Evolutionary conservation across 2,113 vertebrate species (phyloP).

Genomic region (Nothobranchius kuhntae): DNA sequence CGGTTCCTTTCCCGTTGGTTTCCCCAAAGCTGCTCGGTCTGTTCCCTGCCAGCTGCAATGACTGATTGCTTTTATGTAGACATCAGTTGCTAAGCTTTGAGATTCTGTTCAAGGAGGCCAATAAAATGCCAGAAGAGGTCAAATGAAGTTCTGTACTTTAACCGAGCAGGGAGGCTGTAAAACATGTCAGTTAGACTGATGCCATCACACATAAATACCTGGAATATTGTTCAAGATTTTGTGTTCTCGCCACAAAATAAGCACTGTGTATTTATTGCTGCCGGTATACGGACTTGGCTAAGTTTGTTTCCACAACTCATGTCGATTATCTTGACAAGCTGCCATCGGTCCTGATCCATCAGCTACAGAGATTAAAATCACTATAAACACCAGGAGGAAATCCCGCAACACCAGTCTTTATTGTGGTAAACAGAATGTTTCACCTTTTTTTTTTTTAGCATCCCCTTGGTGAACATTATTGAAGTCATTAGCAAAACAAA

Average conservation of each 20-base stretch:
- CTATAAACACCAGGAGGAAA: neutral
- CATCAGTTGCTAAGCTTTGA: conserved; percentile 27
- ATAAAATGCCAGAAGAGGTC: conserved; percentile 41
- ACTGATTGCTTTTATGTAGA: conserved; percentile 30
- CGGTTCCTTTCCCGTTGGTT: conserved; percentile 34
- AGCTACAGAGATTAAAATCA: neutral
- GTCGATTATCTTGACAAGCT: neutral
- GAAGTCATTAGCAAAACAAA: no score
- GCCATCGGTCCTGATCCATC: neutral
- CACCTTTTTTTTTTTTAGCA: neutral
- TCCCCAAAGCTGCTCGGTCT: conserved; percentile 22
- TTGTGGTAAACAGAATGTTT: neutral
- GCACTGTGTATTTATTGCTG: neutral
- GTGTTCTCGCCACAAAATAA: neutral
- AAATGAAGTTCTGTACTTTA: conserved; percentile 6
- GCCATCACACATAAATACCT: neutral
- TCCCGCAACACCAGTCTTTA: no score
- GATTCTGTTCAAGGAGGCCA: conserved; percentile 26
- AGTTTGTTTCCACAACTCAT: neutral
- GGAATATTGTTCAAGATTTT: neutral
- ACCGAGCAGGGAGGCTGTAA: conserved; percentile 4
- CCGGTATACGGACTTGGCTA: no score
- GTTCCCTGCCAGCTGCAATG: conserved; percentile 37
- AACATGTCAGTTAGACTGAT: conserved; percentile 10
- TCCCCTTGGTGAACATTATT: neutral